Conservation (phyloP, 2,113 vertebrate genomes). For the Corythoichthys haematopterus region DNA sequence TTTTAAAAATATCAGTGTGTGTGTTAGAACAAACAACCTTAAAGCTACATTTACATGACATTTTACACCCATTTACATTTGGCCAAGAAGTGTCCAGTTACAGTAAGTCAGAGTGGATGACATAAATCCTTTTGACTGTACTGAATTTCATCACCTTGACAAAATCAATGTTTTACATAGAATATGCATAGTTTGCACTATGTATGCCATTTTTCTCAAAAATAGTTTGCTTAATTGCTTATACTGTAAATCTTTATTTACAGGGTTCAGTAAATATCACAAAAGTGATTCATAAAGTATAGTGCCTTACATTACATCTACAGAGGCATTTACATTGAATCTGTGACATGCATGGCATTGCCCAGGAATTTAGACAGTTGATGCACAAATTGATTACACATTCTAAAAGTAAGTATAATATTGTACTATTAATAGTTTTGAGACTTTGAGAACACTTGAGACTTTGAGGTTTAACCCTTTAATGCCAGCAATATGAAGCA, state of each 20-base stretch:
- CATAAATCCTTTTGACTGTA: not conserved
- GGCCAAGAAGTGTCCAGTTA: not conserved
- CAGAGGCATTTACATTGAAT: constrained; percentile 7
- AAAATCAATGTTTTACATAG: not conserved
- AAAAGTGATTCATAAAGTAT: not conserved
- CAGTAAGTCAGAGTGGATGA: not conserved
- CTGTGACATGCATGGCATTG: not conserved
- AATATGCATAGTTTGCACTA: not conserved
- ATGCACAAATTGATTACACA: not conserved
- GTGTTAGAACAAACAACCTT: not conserved
- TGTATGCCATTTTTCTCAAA: not conserved
- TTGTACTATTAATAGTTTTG: not conserved
- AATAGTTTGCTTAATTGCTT: not conserved
- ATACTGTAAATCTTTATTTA: not conserved
- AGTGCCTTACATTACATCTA: not conserved
- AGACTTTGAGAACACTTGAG: constrained; percentile 3
- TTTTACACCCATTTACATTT: not conserved
- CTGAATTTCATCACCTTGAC: not conserved
- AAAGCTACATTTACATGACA: not conserved
- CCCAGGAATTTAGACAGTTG: not conserved
- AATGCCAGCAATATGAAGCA: too few relatives aligned
- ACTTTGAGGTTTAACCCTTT: not conserved
- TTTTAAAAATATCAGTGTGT: not conserved
- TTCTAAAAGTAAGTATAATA: not conserved
- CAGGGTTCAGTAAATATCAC: not conserved